A percentile compares a stretch with the other conserved stretches of the same genome.
These are phyloP conservation scores for Trypoxylus dichotomus DNA, from an alignment of 1,140 invertebrate genomes.

Conservation along the genomic window DNA sequence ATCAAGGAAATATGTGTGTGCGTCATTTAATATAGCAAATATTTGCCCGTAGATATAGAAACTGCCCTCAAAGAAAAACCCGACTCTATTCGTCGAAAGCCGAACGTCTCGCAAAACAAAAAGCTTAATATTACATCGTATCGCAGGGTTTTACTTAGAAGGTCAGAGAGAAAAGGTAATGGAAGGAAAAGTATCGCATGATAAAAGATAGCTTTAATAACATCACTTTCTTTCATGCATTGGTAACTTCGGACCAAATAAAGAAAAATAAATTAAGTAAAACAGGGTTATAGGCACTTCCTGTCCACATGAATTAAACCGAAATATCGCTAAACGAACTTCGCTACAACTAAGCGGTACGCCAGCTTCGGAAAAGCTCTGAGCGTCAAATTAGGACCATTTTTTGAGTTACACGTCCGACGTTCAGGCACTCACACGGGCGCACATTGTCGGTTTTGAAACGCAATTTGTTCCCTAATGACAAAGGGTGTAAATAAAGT, in stretches of 20 bases:
- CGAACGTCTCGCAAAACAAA: not conserved
- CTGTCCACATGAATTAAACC: not conserved
- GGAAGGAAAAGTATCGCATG: not conserved
- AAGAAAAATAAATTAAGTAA: constrained; percentile 16
- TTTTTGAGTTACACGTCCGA: not conserved
- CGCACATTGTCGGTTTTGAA: constrained; percentile 16
- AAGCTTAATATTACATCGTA: not conserved
- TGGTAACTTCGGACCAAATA: constrained; percentile 1
- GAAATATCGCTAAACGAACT: not conserved
- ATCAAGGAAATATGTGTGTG: not conserved
- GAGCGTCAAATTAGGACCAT: not conserved
- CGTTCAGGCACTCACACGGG: not conserved
- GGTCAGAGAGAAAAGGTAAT: not conserved
- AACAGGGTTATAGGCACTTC: not conserved
- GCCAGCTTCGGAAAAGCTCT: not conserved
- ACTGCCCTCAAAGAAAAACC: not conserved
- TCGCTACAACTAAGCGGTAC: not conserved
- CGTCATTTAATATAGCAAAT: constrained; percentile 15
- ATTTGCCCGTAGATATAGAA: not conserved
- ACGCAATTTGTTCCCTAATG: constrained; percentile 21
- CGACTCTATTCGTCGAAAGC: not conserved
- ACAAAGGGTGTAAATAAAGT: constrained; percentile 20
- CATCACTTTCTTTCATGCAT: not conserved
- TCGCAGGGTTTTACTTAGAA: not conserved
- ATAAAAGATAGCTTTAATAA: constrained; percentile 2